Percentiles rank a stretch among this genome's conserved stretches.
Evolutionary conservation across 2,797 vertebrate genomes (phyloP).

Genomic region (Anas bernieri): DNA sequence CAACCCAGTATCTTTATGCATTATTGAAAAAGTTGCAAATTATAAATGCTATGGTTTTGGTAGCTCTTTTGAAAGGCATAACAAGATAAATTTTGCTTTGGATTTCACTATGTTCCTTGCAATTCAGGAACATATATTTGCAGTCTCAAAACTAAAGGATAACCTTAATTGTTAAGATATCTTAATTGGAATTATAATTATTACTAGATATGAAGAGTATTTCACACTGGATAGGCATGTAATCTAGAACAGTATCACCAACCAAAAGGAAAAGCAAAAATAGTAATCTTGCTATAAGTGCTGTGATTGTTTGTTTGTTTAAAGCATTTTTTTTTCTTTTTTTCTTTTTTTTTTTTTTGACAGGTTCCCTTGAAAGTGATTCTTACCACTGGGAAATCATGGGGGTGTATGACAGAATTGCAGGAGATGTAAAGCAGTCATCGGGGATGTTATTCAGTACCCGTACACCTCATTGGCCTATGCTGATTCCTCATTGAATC

Average conservation of each 20-base stretch:
- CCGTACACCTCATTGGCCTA: conserved; percentile 48
- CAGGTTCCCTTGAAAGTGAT: conserved; percentile 94
- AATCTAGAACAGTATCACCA: neutral
- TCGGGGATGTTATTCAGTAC: conserved; percentile 48
- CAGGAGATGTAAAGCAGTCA: conserved; percentile 53
- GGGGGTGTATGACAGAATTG: conserved; percentile 90
- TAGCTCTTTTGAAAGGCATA: neutral
- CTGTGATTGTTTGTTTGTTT: conserved; percentile 25
- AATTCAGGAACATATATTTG: neutral
- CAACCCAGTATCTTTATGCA: accelerated
- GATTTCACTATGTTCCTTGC: neutral
- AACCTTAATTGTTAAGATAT: neutral
- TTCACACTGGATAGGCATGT: neutral
- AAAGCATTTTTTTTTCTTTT: conserved; percentile 5
- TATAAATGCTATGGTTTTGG: neutral
- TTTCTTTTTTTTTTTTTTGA: neutral
- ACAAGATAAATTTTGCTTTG: neutral
- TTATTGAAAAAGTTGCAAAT: neutral
- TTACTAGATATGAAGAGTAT: neutral
- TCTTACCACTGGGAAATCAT: conserved; percentile 86
- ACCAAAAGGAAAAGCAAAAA: conserved; percentile 25
- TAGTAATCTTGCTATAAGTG: neutral
- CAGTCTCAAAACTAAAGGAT: neutral
- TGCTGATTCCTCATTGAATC: conserved; percentile 67
- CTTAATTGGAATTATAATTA: neutral